Percentiles rank a stretch among this genome's conserved stretches.
Conservation (phyloP, 2,113 vertebrate genomes). For the Chloropsis hardwickii region DNA sequence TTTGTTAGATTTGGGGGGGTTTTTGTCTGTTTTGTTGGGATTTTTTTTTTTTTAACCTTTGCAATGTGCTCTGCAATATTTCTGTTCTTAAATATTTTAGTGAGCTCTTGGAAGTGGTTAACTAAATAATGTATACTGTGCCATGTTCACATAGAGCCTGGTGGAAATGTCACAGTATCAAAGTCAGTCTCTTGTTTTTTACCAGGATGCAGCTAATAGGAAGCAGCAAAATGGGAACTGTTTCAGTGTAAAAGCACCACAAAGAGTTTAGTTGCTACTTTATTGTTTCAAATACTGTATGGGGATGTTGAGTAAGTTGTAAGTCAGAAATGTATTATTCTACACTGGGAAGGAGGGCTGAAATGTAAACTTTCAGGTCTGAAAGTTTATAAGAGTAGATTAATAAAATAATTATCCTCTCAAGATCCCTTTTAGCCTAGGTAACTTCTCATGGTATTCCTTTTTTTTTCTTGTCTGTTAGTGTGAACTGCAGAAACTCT, state of each 20-base stretch:
- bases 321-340: background rate
- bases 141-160: rapidly evolving
- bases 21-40: background rate
- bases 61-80: background rate
- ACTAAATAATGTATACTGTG: background rate
- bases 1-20: background rate
- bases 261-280: background rate
- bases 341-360: background rate
- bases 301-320: background rate
- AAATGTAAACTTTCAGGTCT: background rate
- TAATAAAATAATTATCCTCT: background rate
- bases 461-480: background rate
- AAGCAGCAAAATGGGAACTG: background rate
- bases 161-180: background rate
- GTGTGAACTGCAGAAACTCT: background rate
- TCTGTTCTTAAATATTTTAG: background rate
- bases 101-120: background rate
- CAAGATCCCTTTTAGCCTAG: background rate
- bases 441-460: background rate
- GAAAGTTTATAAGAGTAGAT: background rate
- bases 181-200: background rate
- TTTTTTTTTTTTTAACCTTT: background rate
- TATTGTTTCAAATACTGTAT: background rate
- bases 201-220: background rate
- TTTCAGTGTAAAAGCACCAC: background rate